Conservation (phyloP, 2,888 invertebrate species). For the Chloroclysta siterata region DNA sequence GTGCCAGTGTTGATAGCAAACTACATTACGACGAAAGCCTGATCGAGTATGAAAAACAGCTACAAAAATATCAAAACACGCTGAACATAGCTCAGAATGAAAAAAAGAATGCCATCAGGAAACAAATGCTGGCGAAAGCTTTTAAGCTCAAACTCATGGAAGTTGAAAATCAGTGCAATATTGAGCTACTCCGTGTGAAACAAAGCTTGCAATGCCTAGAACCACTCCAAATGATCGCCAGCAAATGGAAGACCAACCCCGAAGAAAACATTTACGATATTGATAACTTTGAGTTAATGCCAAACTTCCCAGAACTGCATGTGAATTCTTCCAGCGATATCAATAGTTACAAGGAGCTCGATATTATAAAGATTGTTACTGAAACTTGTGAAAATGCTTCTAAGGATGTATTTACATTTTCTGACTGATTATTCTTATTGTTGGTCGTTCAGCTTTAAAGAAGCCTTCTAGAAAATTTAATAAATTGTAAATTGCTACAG, state of each 20-base stretch:
- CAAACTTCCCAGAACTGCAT: conserved; percentile 66
- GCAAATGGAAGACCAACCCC: conserved; percentile 66
- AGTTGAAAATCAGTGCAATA: conserved; percentile 80
- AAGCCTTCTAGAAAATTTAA: neutral
- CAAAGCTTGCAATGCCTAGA: conserved; percentile 78
- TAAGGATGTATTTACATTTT: conserved; percentile 46
- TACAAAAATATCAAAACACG: conserved; percentile 76
- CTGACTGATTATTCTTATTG: conserved; percentile 15
- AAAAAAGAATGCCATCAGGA: conserved; percentile 77
- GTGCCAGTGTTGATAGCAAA: conserved; percentile 64
- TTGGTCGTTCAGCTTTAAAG: neutral
- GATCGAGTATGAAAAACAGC: conserved; percentile 76
- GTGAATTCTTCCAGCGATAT: conserved; percentile 56
- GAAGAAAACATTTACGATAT: conserved; percentile 58
- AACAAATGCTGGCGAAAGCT: conserved; percentile 78
- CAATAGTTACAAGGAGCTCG: conserved; percentile 49
- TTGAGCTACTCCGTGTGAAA: conserved; percentile 74
- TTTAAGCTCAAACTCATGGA: conserved; percentile 74
- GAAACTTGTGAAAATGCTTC: conserved; percentile 42
- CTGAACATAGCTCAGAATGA: conserved; percentile 76
- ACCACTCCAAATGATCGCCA: conserved; percentile 72
- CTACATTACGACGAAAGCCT: conserved; percentile 70
- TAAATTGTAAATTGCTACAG: conserved; percentile 9
- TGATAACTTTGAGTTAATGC: conserved; percentile 67
- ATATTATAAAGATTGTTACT: conserved; percentile 32